These are phyloP conservation scores for Herminia tarsipennalis DNA, from an alignment of 2,888 invertebrate genomes.

Conservation along the genomic window DNA sequence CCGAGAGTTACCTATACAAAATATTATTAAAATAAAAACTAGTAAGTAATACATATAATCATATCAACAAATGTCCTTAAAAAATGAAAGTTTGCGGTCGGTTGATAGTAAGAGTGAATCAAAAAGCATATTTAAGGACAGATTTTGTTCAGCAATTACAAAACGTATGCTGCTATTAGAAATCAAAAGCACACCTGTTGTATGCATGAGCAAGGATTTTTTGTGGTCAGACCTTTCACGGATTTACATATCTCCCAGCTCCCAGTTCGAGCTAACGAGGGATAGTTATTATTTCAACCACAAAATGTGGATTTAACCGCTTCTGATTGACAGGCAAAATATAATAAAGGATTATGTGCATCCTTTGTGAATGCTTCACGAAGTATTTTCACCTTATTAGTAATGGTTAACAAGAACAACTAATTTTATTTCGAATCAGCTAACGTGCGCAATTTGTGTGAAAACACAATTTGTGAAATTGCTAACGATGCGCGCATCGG, in stretches of 20 bases:
- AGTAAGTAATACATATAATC: slow-evolving; percentile 35
- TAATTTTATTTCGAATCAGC: slow-evolving; percentile 60
- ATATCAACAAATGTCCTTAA: slow-evolving; percentile 31
- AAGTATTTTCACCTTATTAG: slow-evolving; percentile 73
- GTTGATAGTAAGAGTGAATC: slow-evolving; percentile 59
- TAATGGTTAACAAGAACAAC: slow-evolving; percentile 66
- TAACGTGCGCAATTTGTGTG: slow-evolving; percentile 50
- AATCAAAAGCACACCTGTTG: slow-evolving; percentile 79
- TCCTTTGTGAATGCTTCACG: slow-evolving; percentile 54
- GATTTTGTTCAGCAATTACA: slow-evolving; percentile 67
- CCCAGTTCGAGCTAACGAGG: slow-evolving; percentile 77
- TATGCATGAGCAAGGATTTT: slow-evolving; percentile 71
- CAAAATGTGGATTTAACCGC: slow-evolving; percentile 73
- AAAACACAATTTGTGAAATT: slow-evolving; percentile 55
- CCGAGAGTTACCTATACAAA: slow-evolving; percentile 24
- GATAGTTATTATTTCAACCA: slow-evolving; percentile 77
- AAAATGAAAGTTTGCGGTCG: slow-evolving; percentile 72
- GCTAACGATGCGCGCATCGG: slow-evolving; percentile 31
- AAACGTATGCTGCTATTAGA: slow-evolving; percentile 71
- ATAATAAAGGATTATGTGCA: slow-evolving; percentile 65
- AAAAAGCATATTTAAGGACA: slow-evolving; percentile 57
- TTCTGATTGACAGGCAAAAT: slow-evolving; percentile 75
- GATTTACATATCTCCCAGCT: slow-evolving; percentile 80
- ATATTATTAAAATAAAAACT: slow-evolving; percentile 19
- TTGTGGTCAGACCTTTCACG: slow-evolving; percentile 72